These are phyloP conservation scores for Camponotus fellah DNA, from an alignment of 2,888 invertebrate genomes.

Conservation along the genomic window DNA sequence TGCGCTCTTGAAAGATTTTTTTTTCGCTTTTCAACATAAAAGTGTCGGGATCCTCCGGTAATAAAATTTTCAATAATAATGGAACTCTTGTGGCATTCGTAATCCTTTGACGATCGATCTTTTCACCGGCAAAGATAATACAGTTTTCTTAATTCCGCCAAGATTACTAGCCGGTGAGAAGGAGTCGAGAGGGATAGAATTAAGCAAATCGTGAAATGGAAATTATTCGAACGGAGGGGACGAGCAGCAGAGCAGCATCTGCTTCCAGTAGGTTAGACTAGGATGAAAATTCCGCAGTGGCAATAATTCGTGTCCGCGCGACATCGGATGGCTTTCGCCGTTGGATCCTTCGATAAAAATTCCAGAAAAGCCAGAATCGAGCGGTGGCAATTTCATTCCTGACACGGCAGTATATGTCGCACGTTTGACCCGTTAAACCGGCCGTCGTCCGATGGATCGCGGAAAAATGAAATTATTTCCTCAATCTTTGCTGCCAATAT, in stretches of 20 bases:
- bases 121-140: conserved; percentile 25
- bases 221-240: conserved; percentile 61
- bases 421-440: conserved; percentile 44
- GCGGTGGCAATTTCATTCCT: conserved; percentile 50
- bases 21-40: neutral
- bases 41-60: neutral
- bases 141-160: conserved; percentile 48
- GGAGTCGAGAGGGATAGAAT: conserved; percentile 45
- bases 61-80: conserved; percentile 35
- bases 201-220: conserved; percentile 71
- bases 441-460: neutral
- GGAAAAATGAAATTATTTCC: conserved; percentile 52
- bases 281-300: conserved; percentile 73
- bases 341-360: conserved; percentile 68
- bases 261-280: conserved; percentile 50
- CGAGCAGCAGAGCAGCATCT: neutral
- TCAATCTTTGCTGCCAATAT: neutral
- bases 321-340: conserved; percentile 55
- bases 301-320: conserved; percentile 67
- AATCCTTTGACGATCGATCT: conserved; percentile 39
- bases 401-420: conserved; percentile 56
- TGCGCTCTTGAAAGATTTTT: neutral
- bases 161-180: conserved; percentile 28
- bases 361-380: conserved; percentile 58
- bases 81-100: neutral